A percentile compares a stretch with the other conserved stretches of the same genome.
phyloP scores from a whole-genome alignment of 2,797 vertebrate genomes.

The Chiroxiphia lanceolata region DNA sequence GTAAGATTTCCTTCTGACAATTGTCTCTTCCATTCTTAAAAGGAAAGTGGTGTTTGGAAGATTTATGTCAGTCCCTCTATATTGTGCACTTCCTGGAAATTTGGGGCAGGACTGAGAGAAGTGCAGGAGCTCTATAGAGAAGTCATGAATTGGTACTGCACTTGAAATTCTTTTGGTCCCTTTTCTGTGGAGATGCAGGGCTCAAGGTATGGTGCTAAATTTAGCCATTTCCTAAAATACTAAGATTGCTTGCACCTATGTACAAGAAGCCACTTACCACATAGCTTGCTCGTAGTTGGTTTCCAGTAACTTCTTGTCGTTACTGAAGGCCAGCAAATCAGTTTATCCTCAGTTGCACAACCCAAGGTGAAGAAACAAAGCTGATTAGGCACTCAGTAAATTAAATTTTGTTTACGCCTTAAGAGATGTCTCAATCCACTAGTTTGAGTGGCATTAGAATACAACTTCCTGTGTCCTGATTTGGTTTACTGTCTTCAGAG shows the following conservation, averaged over 20 bases:
- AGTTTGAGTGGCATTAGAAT: background rate
- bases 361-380: conserved; percentile 57
- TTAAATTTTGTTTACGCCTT: conserved; percentile 45
- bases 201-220: background rate
- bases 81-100: background rate
- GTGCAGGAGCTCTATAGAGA: background rate
- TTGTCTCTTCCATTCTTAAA: background rate
- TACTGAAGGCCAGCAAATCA: conserved; percentile 23
- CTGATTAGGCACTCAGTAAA: conserved; percentile 55
- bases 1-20: background rate
- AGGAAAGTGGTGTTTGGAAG: background rate
- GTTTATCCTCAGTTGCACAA: conserved; percentile 45
- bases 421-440: background rate
- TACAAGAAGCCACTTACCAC: background rate
- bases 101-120: background rate
- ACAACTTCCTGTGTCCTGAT: background rate
- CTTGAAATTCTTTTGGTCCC: background rate
- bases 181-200: background rate
- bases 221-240: background rate
- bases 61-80: background rate
- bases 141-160: background rate
- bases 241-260: background rate
- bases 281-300: background rate
- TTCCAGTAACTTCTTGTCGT: background rate
- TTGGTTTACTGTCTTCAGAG: background rate